Conservation (phyloP, 2,113 vertebrate species). For the Mustela nigripes region DNA sequence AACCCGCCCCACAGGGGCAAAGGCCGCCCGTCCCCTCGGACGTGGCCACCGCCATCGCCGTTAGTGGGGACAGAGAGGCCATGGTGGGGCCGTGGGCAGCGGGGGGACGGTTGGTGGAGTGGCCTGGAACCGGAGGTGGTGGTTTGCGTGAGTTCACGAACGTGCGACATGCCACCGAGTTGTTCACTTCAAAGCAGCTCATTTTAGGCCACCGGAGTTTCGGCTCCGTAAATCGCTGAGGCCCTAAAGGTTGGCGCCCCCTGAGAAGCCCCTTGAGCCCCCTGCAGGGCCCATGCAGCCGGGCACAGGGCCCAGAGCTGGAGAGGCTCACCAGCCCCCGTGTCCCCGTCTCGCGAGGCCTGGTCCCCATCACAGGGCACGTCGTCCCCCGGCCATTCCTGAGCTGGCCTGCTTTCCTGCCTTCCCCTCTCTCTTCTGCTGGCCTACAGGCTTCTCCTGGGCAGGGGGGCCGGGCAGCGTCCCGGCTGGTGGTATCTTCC, state of each 20-base stretch:
- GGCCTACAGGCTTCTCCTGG: not conserved
- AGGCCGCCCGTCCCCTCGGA: fast-evolving
- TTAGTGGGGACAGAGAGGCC: not conserved
- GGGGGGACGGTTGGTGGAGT: not conserved
- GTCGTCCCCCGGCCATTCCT: not conserved
- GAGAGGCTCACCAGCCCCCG: too few relatives aligned
- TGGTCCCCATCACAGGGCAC: not conserved
- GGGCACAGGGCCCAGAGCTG: not conserved
- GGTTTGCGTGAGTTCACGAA: not conserved
- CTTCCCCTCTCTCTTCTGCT: not conserved
- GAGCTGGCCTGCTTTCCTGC: not conserved
- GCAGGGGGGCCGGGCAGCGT: not conserved
- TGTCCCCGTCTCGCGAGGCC: not conserved
- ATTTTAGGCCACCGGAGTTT: not conserved
- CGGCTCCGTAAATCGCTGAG: not conserved
- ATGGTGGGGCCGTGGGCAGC: not conserved
- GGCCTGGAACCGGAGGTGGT: not conserved
- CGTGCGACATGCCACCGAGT: fast-evolving
- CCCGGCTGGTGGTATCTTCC: fast-evolving
- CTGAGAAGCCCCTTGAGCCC: not conserved
- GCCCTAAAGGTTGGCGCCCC: too few relatives aligned
- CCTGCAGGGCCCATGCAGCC: not conserved
- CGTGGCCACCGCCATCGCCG: not conserved
- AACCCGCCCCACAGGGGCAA: not conserved
- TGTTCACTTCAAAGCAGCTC: not conserved